These are phyloP conservation scores for Leptinotarsa rubiginosa DNA, from an alignment of 2,888 invertebrate species.

Conservation along the genomic window DNA sequence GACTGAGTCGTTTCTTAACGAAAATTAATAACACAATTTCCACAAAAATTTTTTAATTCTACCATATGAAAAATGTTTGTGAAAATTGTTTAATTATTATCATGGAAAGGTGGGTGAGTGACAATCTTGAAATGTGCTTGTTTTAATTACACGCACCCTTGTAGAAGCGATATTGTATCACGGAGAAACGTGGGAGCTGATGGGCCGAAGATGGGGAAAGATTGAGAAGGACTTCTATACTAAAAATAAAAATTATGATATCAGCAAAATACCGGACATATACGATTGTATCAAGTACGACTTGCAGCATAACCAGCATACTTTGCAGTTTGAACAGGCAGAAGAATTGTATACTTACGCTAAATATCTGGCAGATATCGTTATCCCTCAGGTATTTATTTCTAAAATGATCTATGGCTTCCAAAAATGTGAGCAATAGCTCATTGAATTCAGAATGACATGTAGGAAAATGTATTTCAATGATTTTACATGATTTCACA, in stretches of 20 bases:
- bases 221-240: conserved; percentile 98
- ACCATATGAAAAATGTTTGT: too few relatives aligned
- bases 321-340: conserved; percentile 90
- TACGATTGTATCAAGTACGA: conserved; percentile 99
- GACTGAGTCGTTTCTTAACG: too few relatives aligned
- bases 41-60: too few relatives aligned
- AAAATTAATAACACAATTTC: too few relatives aligned
- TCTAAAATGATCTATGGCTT: neutral
- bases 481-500: too few relatives aligned
- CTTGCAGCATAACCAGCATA: conserved; percentile 96
- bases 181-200: conserved; percentile 98
- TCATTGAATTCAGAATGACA: too few relatives aligned
- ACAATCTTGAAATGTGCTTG: neutral
- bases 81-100: too few relatives aligned
- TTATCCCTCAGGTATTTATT: conserved; percentile 89
- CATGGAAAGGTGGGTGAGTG: too few relatives aligned
- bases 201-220: conserved; percentile 97
- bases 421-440: too few relatives aligned
- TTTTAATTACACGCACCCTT: neutral
- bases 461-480: too few relatives aligned
- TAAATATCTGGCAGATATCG: conserved; percentile 97
- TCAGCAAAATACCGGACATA: conserved; percentile 99
- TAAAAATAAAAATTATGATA: conserved; percentile 93
- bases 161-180: conserved; percentile 93
- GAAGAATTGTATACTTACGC: conserved; percentile 95